Conservation (phyloP, 2,797 vertebrate species). For the Melanotaenia trifasciata region DNA sequence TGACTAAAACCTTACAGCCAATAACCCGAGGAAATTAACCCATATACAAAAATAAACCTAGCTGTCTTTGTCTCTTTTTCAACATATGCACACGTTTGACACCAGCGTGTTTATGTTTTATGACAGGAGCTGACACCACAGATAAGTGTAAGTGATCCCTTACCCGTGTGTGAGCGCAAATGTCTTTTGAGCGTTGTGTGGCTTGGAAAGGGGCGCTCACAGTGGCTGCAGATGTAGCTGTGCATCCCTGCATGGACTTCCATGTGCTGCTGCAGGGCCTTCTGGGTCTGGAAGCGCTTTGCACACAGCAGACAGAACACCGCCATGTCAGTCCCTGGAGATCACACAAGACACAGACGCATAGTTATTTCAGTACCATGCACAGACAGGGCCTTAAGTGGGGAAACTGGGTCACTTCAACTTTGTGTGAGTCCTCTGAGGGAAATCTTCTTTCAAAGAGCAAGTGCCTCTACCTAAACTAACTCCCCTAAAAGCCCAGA, state of each 20-base stretch:
- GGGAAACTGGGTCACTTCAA: slow-evolving; percentile 86
- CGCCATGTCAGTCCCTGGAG: slow-evolving; percentile 96
- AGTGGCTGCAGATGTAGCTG: slow-evolving; percentile 99
- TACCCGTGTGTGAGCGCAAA: slow-evolving; percentile 98
- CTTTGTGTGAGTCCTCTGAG: slow-evolving; percentile 84
- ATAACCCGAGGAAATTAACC: slow-evolving; percentile 69
- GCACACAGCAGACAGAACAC: slow-evolving; percentile 99
- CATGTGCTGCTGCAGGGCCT: slow-evolving; percentile 99
- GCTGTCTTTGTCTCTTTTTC: slow-evolving; percentile 41
- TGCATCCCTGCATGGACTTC: slow-evolving; percentile 97
- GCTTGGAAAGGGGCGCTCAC: slow-evolving; percentile 97
- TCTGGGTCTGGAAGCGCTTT: slow-evolving; percentile 98
- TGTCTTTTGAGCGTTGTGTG: slow-evolving; percentile 98
- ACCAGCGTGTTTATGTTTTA: slow-evolving; percentile 19
- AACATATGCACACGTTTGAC: slow-evolving; percentile 39
- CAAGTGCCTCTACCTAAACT: slow-evolving; percentile 83
- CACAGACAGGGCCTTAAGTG: slow-evolving; percentile 83
- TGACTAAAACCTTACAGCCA: slow-evolving; percentile 66
- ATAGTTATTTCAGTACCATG: slow-evolving; percentile 82
- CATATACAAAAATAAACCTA: slow-evolving; percentile 59
- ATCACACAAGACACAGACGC: slow-evolving; percentile 78
- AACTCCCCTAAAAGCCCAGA: slow-evolving; percentile 81
- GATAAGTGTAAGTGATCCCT: slow-evolving; percentile 36
- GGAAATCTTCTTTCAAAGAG: slow-evolving; percentile 84
- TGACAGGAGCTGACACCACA: slow-evolving; percentile 19